Conservation (phyloP, 2,113 vertebrate genomes). For the Ornithorhynchus anatinus region DNA sequence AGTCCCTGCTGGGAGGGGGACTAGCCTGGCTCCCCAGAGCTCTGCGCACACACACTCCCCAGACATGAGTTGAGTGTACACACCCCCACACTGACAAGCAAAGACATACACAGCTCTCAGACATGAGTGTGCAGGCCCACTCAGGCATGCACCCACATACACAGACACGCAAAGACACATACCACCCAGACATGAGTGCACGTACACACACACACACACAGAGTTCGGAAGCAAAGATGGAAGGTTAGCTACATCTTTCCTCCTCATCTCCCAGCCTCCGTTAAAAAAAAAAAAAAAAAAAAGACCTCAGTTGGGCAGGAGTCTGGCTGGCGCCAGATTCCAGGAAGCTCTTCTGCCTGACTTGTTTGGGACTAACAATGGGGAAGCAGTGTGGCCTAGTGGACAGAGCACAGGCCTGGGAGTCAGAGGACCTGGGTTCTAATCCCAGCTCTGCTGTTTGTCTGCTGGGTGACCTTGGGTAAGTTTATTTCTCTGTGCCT, state of each 20-base stretch:
- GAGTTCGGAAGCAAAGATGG: too few species aligned
- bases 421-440: too few species aligned
- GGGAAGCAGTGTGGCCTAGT: background rate
- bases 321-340: background rate
- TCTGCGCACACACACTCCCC: background rate
- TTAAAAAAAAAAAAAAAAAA: background rate
- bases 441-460: too few species aligned
- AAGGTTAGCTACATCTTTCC: too few species aligned
- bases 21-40: background rate
- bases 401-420: too few species aligned
- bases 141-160: accelerated
- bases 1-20: background rate
- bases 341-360: background rate
- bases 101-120: background rate
- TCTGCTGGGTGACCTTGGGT: too few species aligned
- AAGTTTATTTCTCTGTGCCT: too few species aligned
- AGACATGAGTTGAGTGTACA: background rate
- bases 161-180: background rate
- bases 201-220: background rate
- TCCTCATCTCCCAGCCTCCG: too few species aligned
- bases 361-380: background rate
- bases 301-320: background rate
- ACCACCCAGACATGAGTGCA: background rate
- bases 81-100: background rate
- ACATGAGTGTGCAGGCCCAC: background rate